phyloP scores from a whole-genome alignment of 37 sponge, comb jelly and placozoan species.

The Ephydatia muelleri region DNA sequence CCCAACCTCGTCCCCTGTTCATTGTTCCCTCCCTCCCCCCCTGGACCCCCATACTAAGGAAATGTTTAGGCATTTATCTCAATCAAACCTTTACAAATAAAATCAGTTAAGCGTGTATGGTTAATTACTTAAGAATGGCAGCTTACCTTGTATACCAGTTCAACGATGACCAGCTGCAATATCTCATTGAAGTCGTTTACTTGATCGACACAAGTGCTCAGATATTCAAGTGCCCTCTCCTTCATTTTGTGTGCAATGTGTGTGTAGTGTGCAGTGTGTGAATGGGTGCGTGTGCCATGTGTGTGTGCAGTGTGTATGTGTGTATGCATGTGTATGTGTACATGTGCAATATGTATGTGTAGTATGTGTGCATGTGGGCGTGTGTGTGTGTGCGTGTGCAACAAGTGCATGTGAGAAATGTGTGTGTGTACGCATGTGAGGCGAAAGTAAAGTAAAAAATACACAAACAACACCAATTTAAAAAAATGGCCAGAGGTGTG shows the following conservation, averaged over 20 bases:
- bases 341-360: too few relatives aligned
- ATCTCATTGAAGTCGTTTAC: conserved; percentile 96
- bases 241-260: conserved; percentile 6
- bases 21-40: too few relatives aligned
- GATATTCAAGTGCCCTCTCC: conserved; percentile 95
- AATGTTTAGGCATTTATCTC: not conserved
- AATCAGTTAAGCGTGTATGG: too few relatives aligned
- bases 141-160: conserved; percentile 96
- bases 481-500: not conserved
- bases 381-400: not conserved
- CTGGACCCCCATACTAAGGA: not conserved
- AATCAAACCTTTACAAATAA: not conserved
- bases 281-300: not conserved
- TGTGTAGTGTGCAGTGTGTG: too few relatives aligned
- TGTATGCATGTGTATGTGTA: too few relatives aligned
- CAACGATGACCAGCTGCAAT: conserved; percentile 98
- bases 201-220: conserved; percentile 95
- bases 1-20: too few relatives aligned
- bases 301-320: not conserved
- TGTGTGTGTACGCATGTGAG: not conserved
- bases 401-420: not conserved
- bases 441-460: not conserved
- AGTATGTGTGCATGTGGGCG: not conserved
- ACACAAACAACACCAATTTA: not conserved
- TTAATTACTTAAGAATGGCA: too few relatives aligned